Conservation (phyloP, 2,888 invertebrate genomes). For the Platypus cylindrus region DNA sequence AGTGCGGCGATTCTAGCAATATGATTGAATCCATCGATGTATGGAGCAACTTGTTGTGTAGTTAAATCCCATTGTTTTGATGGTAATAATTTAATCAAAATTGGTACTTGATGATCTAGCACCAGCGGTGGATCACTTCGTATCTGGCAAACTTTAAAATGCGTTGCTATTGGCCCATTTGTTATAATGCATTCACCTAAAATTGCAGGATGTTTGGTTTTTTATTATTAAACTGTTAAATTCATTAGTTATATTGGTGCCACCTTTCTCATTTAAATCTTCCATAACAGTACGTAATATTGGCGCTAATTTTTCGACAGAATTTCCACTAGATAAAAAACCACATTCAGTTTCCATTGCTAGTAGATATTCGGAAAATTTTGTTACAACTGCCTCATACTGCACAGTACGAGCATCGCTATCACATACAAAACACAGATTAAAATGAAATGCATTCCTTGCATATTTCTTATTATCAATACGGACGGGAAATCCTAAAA, state of each 20-base stretch:
- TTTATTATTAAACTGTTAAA: background rate
- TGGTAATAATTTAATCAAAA: slow-evolving; percentile 42
- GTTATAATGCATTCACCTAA: slow-evolving; percentile 33
- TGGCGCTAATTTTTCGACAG: slow-evolving; percentile 49
- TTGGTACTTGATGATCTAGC: slow-evolving; percentile 81
- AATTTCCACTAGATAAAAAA: slow-evolving; percentile 66
- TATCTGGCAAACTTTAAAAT: slow-evolving; percentile 75
- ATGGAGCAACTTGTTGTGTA: slow-evolving; percentile 77
- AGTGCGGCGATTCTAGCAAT: slow-evolving; percentile 79
- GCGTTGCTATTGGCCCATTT: slow-evolving; percentile 80
- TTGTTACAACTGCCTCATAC: slow-evolving; percentile 89
- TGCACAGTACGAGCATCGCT: slow-evolving; percentile 80
- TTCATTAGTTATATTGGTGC: background rate
- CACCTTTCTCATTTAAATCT: slow-evolving; percentile 61
- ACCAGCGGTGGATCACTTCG: slow-evolving; percentile 72
- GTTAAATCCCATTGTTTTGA: slow-evolving; percentile 80
- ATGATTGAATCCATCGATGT: slow-evolving; percentile 87
- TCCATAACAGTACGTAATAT: slow-evolving; percentile 67
- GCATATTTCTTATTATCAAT: slow-evolving; percentile 82
- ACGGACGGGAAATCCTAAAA: slow-evolving; percentile 83
- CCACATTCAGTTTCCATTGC: slow-evolving; percentile 77
- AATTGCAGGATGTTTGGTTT: slow-evolving; percentile 5
- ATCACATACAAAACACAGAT: slow-evolving; percentile 88
- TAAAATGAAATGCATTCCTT: slow-evolving; percentile 90
- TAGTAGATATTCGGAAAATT: slow-evolving; percentile 83